phyloP scores from a whole-genome alignment of 2,113 vertebrate genomes.

The Mungos mungo region DNA sequence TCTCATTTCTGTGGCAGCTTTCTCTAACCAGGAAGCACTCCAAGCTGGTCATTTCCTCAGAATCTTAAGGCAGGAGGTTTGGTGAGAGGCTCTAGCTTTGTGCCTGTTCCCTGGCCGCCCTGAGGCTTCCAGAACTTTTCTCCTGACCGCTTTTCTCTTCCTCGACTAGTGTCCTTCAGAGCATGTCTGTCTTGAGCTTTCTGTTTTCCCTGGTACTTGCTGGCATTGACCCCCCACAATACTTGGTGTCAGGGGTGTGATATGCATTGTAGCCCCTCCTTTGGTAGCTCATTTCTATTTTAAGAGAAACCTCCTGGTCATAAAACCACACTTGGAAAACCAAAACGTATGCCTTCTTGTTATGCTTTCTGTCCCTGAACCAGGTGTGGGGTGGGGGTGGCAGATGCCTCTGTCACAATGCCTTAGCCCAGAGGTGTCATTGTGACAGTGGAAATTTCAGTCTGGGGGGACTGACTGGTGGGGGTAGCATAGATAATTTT shows the following conservation, averaged over 20 bases:
- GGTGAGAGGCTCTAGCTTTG: no score
- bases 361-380: neutral
- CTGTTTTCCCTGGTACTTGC: neutral
- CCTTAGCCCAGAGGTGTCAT: neutral
- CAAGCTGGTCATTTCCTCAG: neutral
- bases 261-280: rapidly evolving
- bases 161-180: neutral
- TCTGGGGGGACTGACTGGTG: neutral
- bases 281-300: no score
- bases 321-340: neutral
- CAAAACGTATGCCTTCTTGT: neutral
- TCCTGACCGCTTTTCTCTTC: neutral
- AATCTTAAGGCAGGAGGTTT: neutral
- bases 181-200: neutral
- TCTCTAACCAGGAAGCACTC: neutral
- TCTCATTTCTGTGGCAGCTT: neutral
- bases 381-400: neutral
- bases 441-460: neutral
- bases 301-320: neutral
- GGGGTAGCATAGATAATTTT: neutral
- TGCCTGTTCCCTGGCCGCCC: neutral
- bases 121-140: no score
- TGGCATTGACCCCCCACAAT: neutral
- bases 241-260: neutral
- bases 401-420: neutral